Conservation (phyloP, 2,888 invertebrate species). For the Lasius platythorax region DNA sequence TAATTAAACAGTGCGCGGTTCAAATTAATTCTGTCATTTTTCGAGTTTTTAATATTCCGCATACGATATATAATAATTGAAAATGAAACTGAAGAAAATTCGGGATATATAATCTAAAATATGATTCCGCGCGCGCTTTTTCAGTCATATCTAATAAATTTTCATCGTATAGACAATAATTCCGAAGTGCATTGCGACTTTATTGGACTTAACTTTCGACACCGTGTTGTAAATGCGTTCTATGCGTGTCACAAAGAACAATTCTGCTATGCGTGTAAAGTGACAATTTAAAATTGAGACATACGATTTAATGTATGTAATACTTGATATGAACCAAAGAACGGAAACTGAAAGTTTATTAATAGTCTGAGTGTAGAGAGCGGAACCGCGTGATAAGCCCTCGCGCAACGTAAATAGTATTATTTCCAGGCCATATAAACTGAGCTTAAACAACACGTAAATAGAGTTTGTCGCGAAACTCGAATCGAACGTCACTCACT, state of each 20-base stretch:
- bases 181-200: not conserved
- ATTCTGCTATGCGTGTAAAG: not conserved
- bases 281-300: not conserved
- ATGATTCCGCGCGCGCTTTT: not conserved
- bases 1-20: not conserved
- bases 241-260: not conserved
- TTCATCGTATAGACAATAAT: not conserved
- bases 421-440: slow-evolving; percentile 12
- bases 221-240: not conserved
- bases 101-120: not conserved
- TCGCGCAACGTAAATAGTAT: slow-evolving; percentile 4
- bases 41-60: not conserved
- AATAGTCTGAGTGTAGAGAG: slow-evolving; percentile 10
- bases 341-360: slow-evolving; percentile 15
- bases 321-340: not conserved
- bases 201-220: not conserved
- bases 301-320: not conserved
- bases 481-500: not conserved
- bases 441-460: slow-evolving; percentile 9
- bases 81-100: not conserved
- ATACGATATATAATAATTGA: not conserved
- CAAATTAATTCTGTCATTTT: not conserved
- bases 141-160: not conserved
- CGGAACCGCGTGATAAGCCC: slow-evolving; percentile 2
- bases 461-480: slow-evolving; percentile 11